Evolutionary conservation across 2,888 invertebrate genomes (phyloP).

Genomic region (Sphaeridia pumilis): DNA sequence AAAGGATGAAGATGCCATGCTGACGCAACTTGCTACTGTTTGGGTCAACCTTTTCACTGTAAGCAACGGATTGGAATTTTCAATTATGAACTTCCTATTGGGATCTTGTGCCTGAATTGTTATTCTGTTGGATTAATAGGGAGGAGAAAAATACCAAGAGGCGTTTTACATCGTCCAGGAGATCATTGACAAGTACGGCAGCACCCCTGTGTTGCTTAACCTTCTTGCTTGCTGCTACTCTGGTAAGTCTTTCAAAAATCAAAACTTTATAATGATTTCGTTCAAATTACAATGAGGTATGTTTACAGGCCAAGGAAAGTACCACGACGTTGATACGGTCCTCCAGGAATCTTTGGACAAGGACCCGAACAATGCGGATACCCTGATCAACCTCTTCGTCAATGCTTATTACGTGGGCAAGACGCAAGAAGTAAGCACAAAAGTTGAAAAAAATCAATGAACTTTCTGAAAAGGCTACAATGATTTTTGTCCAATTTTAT

Average conservation of each 20-base stretch:
- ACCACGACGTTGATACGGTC: conserved; percentile 81
- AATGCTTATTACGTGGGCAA: conserved; percentile 77
- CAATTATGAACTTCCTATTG: no score
- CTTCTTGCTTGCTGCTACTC: conserved; percentile 83
- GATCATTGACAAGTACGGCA: conserved; percentile 80
- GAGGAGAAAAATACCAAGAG: conserved; percentile 93
- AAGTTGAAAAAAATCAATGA: neutral
- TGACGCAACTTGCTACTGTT: conserved; percentile 89
- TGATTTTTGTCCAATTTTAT: no score
- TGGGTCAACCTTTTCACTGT: conserved; percentile 83
- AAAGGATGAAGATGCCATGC: conserved; percentile 90
- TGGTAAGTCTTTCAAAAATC: no score
- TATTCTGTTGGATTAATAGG: no score
- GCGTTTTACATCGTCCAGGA: conserved; percentile 97
- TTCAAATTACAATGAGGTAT: conserved; percentile 9
- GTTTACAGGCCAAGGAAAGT: conserved; percentile 52
- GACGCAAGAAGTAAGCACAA: conserved; percentile 60
- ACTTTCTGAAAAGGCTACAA: no score
- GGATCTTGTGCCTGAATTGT: neutral
- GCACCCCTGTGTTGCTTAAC: conserved; percentile 71
- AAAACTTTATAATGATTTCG: no score
- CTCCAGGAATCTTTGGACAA: conserved; percentile 81
- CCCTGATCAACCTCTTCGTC: conserved; percentile 83
- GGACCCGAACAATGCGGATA: conserved; percentile 87
- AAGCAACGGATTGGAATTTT: no score